These are phyloP conservation scores for Neolamprologus falcicula DNA, from an alignment of 2,113 vertebrate genomes.

Conservation along the genomic window DNA sequence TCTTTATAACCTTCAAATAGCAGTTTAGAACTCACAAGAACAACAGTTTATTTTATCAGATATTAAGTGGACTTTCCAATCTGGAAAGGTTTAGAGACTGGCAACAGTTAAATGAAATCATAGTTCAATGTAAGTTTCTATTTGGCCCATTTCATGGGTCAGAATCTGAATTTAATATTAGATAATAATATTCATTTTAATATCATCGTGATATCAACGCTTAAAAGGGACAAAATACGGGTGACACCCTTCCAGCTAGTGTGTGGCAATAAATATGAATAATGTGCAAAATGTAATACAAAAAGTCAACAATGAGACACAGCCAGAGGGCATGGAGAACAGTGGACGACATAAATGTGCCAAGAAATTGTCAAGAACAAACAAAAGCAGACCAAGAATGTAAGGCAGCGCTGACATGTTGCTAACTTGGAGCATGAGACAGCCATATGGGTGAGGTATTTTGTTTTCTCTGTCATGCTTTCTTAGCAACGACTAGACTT, in stretches of 20 bases:
- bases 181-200: background rate
- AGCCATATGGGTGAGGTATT: conserved; percentile 20
- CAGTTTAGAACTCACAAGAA: background rate
- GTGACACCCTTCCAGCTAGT: background rate
- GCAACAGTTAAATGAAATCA: background rate
- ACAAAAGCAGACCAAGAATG: conserved; percentile 32
- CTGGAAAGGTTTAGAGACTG: background rate
- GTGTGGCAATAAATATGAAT: background rate
- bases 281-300: background rate
- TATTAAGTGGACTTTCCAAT: background rate
- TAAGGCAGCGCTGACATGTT: conserved; percentile 35
- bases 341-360: conserved; percentile 7
- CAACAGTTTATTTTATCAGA: background rate
- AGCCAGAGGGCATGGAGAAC: background rate
- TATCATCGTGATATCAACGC: background rate
- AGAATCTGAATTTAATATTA: background rate
- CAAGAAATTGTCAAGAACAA: conserved; percentile 34
- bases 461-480: conserved; percentile 50
- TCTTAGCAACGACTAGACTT: conserved; percentile 52
- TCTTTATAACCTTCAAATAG: background rate
- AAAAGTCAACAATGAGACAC: background rate
- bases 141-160: background rate
- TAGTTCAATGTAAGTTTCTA: background rate
- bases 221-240: background rate
- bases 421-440: conserved; percentile 29